Conservation (phyloP, 2,888 invertebrate species). For the Hydraecia micacea region DNA sequence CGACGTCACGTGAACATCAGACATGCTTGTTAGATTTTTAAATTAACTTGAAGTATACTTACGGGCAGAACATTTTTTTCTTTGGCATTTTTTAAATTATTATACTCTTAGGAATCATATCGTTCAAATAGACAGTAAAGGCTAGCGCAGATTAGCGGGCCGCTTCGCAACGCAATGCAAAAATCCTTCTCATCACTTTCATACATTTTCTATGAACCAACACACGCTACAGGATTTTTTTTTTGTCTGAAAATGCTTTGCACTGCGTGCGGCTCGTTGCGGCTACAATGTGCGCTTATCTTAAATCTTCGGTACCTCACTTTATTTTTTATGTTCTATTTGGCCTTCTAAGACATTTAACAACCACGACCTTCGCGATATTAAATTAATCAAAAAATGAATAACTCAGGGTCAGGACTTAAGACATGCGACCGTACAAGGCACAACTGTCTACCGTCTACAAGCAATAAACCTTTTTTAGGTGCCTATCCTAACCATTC, state of each 20-base stretch:
- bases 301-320: background rate
- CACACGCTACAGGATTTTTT: background rate
- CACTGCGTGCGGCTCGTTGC: background rate
- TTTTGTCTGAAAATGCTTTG: background rate
- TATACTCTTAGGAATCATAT: too few species aligned
- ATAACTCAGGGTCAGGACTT: background rate
- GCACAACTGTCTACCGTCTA: background rate
- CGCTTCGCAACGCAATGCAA: background rate
- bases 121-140: background rate
- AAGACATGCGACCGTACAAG: constrained; percentile 14
- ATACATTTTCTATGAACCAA: background rate
- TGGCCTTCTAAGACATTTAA: background rate
- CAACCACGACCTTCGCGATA: background rate
- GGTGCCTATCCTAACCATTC: too few species aligned
- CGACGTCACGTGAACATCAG: constrained; percentile 7
- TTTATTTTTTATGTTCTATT: background rate
- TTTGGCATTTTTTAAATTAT: background rate
- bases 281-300: background rate
- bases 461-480: background rate
- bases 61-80: background rate
- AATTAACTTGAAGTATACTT: background rate
- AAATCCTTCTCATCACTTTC: background rate
- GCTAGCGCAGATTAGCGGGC: background rate
- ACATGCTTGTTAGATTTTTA: constrained; percentile 5
- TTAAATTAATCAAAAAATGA: background rate